phyloP scores from a whole-genome alignment of 2,888 invertebrate genomes.

The Caenorhabditis plicata region DNA sequence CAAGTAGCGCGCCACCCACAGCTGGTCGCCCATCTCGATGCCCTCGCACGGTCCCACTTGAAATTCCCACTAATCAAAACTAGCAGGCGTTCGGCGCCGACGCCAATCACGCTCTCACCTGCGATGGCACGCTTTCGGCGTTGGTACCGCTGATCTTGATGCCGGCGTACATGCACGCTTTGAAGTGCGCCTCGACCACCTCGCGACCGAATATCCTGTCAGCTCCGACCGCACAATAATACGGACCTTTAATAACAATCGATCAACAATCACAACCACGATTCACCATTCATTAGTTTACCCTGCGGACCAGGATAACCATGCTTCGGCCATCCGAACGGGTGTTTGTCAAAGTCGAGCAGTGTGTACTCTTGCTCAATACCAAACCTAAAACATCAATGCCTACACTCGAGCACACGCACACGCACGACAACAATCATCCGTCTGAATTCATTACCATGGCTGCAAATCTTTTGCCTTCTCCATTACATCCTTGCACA shows the following conservation, averaged over 20 bases:
- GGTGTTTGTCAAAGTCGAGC: conserved; percentile 65
- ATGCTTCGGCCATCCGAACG: conserved; percentile 58
- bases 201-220: conserved; percentile 91
- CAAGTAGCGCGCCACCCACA: conserved; percentile 69
- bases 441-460: no score
- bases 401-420: no score
- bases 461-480: conserved; percentile 58
- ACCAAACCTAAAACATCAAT: conserved; percentile 67
- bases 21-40: conserved; percentile 69
- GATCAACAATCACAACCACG: no score
- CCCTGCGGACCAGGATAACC: conserved; percentile 47
- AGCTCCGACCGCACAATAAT: conserved; percentile 95
- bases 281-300: no score
- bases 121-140: conserved; percentile 83
- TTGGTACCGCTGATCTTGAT: conserved; percentile 88
- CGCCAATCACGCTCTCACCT: conserved; percentile 66
- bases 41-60: conserved; percentile 70
- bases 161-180: conserved; percentile 88
- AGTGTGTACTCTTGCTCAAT: conserved; percentile 71
- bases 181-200: conserved; percentile 90
- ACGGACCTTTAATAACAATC: no score
- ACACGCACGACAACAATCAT: conserved; percentile 42
- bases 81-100: conserved; percentile 55
- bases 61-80: conserved; percentile 61
- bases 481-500: conserved; percentile 68